phyloP scores from a whole-genome alignment of 2,113 vertebrate species.

The Saccopteryx leptura region DNA sequence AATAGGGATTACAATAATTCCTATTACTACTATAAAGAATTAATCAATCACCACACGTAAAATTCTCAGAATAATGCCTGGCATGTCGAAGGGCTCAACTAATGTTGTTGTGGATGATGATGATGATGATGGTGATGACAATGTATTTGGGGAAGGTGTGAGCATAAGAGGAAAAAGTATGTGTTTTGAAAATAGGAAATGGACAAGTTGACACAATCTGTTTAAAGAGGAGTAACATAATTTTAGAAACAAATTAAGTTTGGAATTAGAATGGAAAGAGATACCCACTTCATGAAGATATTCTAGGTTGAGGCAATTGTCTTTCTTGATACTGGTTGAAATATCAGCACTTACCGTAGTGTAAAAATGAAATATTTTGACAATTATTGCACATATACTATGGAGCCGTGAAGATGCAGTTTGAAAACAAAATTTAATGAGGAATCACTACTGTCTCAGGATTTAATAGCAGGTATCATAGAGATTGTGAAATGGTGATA shows the following conservation, averaged over 20 bases:
- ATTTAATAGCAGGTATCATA: slow-evolving; percentile 59
- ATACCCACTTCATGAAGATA: not conserved
- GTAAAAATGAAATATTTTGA: slow-evolving; percentile 42
- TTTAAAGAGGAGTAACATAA: not conserved
- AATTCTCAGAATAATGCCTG: not conserved
- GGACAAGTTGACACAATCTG: not conserved
- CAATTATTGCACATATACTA: not conserved
- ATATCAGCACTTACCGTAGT: not conserved
- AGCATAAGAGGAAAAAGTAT: not conserved
- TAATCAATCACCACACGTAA: not conserved
- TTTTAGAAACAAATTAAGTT: not conserved
- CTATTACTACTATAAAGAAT: not conserved
- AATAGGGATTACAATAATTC: not conserved
- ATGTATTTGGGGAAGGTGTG: not conserved
- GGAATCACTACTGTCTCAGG: slow-evolving; percentile 20
- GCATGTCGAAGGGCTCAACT: not conserved
- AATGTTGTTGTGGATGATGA: not conserved
- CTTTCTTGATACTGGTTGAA: slow-evolving; percentile 30
- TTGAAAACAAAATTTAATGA: slow-evolving; percentile 67
- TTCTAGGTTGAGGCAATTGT: not conserved
- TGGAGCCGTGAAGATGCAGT: not conserved
- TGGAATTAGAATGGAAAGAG: not conserved
- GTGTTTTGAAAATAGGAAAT: not conserved
- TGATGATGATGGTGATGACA: not conserved
- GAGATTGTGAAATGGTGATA: slow-evolving; percentile 56